Base-by-base conservation (phyloP, 2,888 invertebrate species). In the Lasioglossum leucozonium region DNA sequence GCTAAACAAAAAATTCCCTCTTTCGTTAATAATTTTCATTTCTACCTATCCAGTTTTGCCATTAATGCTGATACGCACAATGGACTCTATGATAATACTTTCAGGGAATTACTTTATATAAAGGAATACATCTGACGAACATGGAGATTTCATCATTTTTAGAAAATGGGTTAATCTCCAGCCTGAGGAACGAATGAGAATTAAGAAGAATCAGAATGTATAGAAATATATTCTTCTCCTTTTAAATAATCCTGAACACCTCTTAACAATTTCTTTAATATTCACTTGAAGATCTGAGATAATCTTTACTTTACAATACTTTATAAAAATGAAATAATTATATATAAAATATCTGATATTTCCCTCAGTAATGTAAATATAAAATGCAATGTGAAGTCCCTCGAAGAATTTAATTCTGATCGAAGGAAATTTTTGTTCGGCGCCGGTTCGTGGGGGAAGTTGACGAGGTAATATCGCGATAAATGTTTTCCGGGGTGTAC, bases 381-480 rank as follows among this genome's bases (percentile, higher is more conserved):
- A 62, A 62, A 26, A 30, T 13, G 26, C 5, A 16, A 30, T 16
- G 30, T 16, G 22, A 67, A n/a, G 2, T 67, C 11, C 8, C 22
- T 1, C 0, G 11, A 67, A 37, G 26, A 58, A 58, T 58, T 37
- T n/a, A 18, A 67, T 10, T 37, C 10, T 22, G 26, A 58, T 22
- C 6, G 58, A 34, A n/a, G n/a, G n/a, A 22, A 8, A 67, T 67
- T 67, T 67, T 67, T 40, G 22, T 67, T 67, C 34, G 37, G 22
- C 34, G 10, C n/a, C 4, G 11, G 37, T 67, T 67, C 10, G 11
- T 4, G n/a, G 22, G 34, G 65, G 8, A 65, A 8, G 10, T 37
- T 67, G 37, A 67, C 37, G 67, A 40, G 67, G 11, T 40, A 67
- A 37, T 72, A 44, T 67, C 82, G 55, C 22, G 26, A 47, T 18